Evolutionary conservation across 2,797 vertebrate genomes (phyloP).

Genomic region (Microtus californicus): DNA sequence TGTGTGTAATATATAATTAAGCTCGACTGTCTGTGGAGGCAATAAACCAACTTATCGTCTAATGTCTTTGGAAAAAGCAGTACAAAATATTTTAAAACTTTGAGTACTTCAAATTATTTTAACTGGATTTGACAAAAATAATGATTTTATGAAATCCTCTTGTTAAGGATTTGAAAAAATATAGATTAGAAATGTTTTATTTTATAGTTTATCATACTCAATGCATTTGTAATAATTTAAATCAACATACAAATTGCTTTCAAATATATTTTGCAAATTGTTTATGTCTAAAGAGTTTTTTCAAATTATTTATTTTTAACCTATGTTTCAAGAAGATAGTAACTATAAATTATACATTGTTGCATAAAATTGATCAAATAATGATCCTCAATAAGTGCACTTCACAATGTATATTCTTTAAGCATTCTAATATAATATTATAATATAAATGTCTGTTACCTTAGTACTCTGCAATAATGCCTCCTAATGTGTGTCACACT

Average conservation of each 20-base stretch:
- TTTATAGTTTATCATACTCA: slow-evolving; percentile 37
- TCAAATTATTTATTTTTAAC: not conserved
- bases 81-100: not conserved
- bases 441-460: not conserved
- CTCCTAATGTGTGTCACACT: not conserved
- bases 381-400: not conserved
- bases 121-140: not conserved
- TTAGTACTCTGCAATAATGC: not conserved
- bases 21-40: not conserved
- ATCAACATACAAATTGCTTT: not conserved
- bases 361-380: not conserved
- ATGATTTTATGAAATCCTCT: not conserved
- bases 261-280: not conserved
- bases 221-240: not conserved
- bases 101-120: not conserved
- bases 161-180: not conserved
- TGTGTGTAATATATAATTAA: not conserved
- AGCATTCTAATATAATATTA: not conserved
- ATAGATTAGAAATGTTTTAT: not conserved
- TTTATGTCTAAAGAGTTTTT: not conserved
- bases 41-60: not conserved
- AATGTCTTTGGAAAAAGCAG: not conserved
- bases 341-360: not conserved
- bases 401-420: not conserved
- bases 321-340: not conserved